Conservation (phyloP, 1,140 invertebrate genomes). For the Ephestia elutella region DNA sequence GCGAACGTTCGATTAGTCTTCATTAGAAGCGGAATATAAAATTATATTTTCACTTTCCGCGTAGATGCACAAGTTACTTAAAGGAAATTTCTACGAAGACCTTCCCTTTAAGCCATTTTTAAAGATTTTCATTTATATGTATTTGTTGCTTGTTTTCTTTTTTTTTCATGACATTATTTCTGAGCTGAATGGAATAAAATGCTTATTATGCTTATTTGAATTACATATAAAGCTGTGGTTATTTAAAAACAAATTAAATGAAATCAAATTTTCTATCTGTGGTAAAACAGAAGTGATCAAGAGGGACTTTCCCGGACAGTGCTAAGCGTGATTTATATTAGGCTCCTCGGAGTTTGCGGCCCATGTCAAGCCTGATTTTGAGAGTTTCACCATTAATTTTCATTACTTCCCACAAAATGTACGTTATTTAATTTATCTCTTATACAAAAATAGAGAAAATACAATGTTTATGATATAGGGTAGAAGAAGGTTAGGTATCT, state of each 20-base stretch:
- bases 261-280: neutral
- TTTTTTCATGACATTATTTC: too few species aligned
- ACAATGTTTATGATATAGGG: neutral
- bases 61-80: slow-evolving; percentile 18
- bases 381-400: slow-evolving; percentile 64
- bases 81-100: slow-evolving; percentile 6
- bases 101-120: too few species aligned
- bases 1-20: slow-evolving; percentile 28
- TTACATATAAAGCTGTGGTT: too few species aligned
- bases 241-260: too few species aligned
- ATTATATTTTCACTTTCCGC: slow-evolving; percentile 20
- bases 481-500: too few species aligned
- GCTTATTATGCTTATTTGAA: too few species aligned
- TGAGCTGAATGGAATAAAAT: too few species aligned
- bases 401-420: slow-evolving; percentile 52
- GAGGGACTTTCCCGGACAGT: slow-evolving; percentile 14
- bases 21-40: slow-evolving; percentile 29
- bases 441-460: neutral
- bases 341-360: slow-evolving; percentile 40
- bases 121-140: too few species aligned
- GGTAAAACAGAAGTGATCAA: neutral
- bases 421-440: slow-evolving; percentile 16
- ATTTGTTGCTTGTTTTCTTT: too few species aligned
- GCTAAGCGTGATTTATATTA: slow-evolving; percentile 61
- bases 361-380: slow-evolving; percentile 54